A percentile compares a stretch with the other conserved stretches of the same genome.
phyloP scores from a whole-genome alignment of 2,113 vertebrate genomes.

The Phylloscopus trochilus region DNA sequence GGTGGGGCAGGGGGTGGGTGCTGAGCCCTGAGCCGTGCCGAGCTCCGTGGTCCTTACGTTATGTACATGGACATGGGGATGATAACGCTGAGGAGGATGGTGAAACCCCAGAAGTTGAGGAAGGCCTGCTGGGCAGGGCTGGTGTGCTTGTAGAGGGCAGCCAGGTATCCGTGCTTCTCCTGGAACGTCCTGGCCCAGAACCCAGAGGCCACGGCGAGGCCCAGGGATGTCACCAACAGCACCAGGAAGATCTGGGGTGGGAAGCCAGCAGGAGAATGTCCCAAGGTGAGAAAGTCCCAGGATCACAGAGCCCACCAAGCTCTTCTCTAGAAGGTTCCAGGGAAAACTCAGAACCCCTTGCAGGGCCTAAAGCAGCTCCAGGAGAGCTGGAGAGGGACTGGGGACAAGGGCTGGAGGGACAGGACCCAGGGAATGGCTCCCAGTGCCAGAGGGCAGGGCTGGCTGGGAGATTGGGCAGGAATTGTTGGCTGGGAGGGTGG shows the following conservation, averaged over 20 bases:
- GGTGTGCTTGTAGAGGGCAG: not conserved
- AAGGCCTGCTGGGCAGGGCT: slow-evolving; percentile 75
- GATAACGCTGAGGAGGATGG: slow-evolving; percentile 85
- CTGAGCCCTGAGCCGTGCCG: not conserved
- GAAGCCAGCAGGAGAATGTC: not conserved
- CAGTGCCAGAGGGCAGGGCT: no score
- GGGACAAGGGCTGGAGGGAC: not conserved
- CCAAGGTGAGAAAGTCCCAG: not conserved
- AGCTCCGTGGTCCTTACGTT: slow-evolving; percentile 69
- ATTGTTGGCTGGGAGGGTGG: not conserved
- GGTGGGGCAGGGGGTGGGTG: not conserved
- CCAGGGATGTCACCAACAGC: not conserved
- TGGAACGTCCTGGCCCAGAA: slow-evolving; percentile 30
- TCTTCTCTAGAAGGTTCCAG: not conserved
- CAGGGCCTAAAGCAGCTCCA: not conserved
- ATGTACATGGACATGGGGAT: slow-evolving; percentile 92
- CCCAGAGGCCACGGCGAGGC: slow-evolving; percentile 37
- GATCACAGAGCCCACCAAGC: not conserved
- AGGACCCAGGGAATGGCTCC: no score
- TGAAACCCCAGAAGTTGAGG: slow-evolving; percentile 86
- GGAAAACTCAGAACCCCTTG: fast-evolving
- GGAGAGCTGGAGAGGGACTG: not conserved
- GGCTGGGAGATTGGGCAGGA: not conserved
- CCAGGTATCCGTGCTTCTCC: slow-evolving; percentile 60
- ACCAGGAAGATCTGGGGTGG: slow-evolving; percentile 65